Conservation (phyloP, 2,797 vertebrate species). For the Trematomus bernacchii region DNA sequence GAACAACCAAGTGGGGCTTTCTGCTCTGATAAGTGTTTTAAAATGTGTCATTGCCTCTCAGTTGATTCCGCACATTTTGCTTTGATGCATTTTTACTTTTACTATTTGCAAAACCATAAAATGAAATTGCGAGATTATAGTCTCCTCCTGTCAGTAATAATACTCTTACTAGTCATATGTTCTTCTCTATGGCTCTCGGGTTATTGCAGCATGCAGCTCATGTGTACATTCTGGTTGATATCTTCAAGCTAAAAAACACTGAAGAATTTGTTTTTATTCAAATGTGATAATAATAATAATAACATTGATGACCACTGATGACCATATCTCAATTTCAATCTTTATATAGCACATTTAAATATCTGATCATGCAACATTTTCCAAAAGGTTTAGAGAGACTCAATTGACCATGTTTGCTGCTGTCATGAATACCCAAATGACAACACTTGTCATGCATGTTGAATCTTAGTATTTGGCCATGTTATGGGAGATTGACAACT, state of each 20-base stretch:
- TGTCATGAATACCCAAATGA: not conserved
- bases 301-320: too few relatives aligned
- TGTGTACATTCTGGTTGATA: not conserved
- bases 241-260: too few relatives aligned
- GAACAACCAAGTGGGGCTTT: too few relatives aligned
- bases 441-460: not conserved
- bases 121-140: not conserved
- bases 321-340: too few relatives aligned
- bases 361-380: not conserved
- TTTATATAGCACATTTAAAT: not conserved
- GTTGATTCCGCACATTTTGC: not conserved
- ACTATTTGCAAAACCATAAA: not conserved
- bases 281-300: not conserved
- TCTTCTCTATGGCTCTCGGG: not conserved
- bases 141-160: not conserved
- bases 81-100: not conserved
- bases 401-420: not conserved
- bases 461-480: not conserved
- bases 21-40: not conserved
- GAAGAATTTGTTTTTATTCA: too few relatives aligned
- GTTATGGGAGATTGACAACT: not conserved
- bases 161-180: not conserved
- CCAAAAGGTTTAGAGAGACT: not conserved
- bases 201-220: not conserved
- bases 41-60: not conserved